Evolutionary conservation across 1,140 invertebrate species (phyloP).

Genomic region (Drosophila sulfurigaster): DNA sequence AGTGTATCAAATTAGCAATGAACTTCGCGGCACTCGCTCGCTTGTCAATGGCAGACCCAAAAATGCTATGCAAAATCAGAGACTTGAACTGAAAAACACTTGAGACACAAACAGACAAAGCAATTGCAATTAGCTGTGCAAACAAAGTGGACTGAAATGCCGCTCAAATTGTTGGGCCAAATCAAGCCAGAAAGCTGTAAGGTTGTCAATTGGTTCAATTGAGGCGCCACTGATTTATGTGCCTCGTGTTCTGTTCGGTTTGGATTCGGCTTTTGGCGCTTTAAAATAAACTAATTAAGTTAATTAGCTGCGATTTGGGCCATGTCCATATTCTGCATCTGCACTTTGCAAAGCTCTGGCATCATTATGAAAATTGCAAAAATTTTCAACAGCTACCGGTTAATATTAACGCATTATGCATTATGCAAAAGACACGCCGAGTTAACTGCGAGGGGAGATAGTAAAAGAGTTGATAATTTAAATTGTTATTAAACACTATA

Average conservation of each 20-base stretch:
- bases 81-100: conserved; percentile 33
- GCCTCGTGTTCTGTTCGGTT: neutral
- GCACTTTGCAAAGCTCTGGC: conserved; percentile 27
- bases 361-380: conserved; percentile 56
- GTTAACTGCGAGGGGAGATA: conserved; percentile 8
- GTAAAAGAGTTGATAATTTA: neutral
- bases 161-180: conserved; percentile 8
- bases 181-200: neutral
- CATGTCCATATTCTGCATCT: conserved; percentile 17
- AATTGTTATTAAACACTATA: no score
- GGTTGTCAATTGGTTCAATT: conserved; percentile 39
- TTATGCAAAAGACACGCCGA: conserved; percentile 49
- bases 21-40: conserved; percentile 8
- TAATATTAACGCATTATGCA: conserved; percentile 55
- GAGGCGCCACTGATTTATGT: conserved; percentile 36
- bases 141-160: conserved; percentile 29
- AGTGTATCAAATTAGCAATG: conserved; percentile 46
- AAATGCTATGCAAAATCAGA: conserved; percentile 39
- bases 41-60: conserved; percentile 46
- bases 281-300: conserved; percentile 62
- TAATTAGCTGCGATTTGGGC: conserved; percentile 55
- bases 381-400: conserved; percentile 55
- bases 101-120: conserved; percentile 41
- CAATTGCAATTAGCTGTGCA: conserved; percentile 47
- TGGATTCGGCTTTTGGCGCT: conserved; percentile 27